Base-by-base conservation (phyloP, 2,888 invertebrate genomes). In the Morpho deidamia region DNA sequence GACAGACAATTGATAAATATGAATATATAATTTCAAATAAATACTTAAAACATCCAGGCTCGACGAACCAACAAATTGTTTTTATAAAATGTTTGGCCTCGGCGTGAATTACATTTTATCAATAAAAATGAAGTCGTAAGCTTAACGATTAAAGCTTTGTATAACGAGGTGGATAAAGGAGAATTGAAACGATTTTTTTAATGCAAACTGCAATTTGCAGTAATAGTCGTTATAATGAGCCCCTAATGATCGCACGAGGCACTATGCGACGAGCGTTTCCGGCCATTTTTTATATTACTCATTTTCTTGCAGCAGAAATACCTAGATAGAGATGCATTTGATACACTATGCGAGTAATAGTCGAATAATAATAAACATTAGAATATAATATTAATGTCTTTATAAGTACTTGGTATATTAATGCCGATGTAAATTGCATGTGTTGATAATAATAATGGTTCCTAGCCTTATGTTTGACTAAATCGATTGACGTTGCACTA, bases 201-300 rank as follows among this genome's bases (percentile, higher is more conserved):
- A 33, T 55, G 49, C 44, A 55, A 55, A 53, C 46, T 43, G 53
- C 49, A 55, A 56, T 53, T 59, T 58, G 51, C 57, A 34, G 57
- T 62, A 62, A 59, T 59, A 53, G 56, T 56, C 42, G 45, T 60
- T 55, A 56, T 58, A 55, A 58, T 48, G 58, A 50, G 51, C 47
- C 57, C 51, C 52, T 55, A 62, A 61, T 61, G 55, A 56, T 53
- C 58, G 53, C 53, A 51, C 48, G 50, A 54, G 49, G 55, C 46
- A 51, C 51, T 55, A 58, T 52, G 56, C 56, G 50, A 49, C 52
- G 55, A 45, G 51, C 46, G 56, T 58, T 58, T 62, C 58, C 58
- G 60, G 42, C 53, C 54, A 37, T 41, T 60, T 58, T 60, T 62
- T 58, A n/a, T n/a, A 44, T 45, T 50, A 46, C 50, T 52, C 10